A percentile compares a stretch with the other conserved stretches of the same genome.
These are phyloP conservation scores for Pogoniulus pusillus DNA, from an alignment of 2,797 vertebrate genomes.

Conservation along the genomic window DNA sequence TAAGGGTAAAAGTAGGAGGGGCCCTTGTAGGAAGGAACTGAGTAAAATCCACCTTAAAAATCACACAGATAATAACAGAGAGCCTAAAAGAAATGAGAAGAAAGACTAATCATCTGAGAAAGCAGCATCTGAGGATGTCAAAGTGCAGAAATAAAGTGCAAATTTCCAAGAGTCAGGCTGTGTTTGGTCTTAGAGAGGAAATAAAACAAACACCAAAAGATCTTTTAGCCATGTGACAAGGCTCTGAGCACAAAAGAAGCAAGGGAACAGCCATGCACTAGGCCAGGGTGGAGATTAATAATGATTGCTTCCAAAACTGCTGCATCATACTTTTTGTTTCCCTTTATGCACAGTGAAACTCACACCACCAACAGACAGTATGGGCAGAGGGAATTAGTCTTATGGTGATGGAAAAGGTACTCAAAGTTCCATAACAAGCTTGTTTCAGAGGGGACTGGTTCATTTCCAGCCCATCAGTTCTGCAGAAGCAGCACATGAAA, in stretches of 20 bases:
- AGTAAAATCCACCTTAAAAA: slow-evolving; percentile 27
- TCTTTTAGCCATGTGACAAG: neutral
- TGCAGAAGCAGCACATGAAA: neutral
- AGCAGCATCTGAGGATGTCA: slow-evolving; percentile 19
- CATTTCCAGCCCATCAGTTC: neutral
- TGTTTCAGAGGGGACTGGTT: neutral
- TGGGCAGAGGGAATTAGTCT: neutral
- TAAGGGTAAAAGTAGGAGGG: neutral
- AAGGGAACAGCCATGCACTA: neutral
- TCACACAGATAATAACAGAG: neutral
- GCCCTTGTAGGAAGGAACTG: slow-evolving; percentile 31
- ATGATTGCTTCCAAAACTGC: neutral
- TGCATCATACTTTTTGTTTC: neutral
- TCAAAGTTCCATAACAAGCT: neutral
- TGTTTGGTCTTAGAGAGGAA: slow-evolving; percentile 27
- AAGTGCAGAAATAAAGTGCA: slow-evolving; percentile 25
- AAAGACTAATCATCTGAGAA: slow-evolving; percentile 25
- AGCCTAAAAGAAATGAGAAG: neutral
- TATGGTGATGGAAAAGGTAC: neutral
- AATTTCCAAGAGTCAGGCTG: slow-evolving; percentile 30
- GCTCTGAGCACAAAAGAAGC: slow-evolving; percentile 17
- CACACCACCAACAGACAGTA: neutral
- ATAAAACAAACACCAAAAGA: neutral
- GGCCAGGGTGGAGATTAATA: slow-evolving; percentile 1
- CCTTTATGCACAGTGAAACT: neutral